Percentiles rank a stretch among this genome's conserved stretches.
phyloP scores from a whole-genome alignment of 2,888 invertebrate genomes.

The Tortrix viridana region DNA sequence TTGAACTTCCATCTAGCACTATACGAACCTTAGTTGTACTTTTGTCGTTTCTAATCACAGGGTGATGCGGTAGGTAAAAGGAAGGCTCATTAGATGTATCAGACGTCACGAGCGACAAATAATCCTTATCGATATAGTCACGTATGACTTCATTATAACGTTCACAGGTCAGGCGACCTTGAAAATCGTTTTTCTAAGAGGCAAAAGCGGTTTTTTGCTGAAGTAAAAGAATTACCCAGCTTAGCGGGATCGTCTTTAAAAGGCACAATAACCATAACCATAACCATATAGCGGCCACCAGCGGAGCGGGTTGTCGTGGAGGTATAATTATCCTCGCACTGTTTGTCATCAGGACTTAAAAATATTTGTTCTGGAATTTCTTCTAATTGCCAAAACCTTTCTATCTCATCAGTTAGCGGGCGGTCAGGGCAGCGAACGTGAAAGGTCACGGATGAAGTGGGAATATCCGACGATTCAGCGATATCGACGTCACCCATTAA shows the following conservation, averaged over 20 bases:
- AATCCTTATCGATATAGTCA: conserved; percentile 31
- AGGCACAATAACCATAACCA: neutral
- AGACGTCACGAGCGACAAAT: neutral
- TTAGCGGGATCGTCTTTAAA: conserved; percentile 13
- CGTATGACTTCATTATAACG: conserved; percentile 23
- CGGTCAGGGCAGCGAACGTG: neutral
- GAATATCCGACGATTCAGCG: neutral
- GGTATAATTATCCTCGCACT: too few species aligned
- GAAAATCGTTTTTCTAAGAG: conserved; percentile 27
- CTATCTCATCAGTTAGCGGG: neutral
- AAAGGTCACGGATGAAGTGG: neutral
- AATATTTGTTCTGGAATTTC: neutral
- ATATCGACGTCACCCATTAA: conserved; percentile 1
- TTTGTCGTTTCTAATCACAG: neutral
- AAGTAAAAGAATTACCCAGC: conserved; percentile 30
- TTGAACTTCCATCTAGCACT: neutral
- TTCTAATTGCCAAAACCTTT: neutral
- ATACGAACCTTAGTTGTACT: neutral
- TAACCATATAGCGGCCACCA: neutral
- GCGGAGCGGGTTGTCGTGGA: neutral
- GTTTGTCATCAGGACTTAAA: neutral
- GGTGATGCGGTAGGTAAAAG: neutral
- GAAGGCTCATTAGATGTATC: neutral
- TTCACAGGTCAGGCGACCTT: neutral
- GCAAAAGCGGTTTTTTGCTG: conserved; percentile 21